Base-by-base conservation (phyloP, 2,888 invertebrate species). In the Phrixothrix hirtus region DNA sequence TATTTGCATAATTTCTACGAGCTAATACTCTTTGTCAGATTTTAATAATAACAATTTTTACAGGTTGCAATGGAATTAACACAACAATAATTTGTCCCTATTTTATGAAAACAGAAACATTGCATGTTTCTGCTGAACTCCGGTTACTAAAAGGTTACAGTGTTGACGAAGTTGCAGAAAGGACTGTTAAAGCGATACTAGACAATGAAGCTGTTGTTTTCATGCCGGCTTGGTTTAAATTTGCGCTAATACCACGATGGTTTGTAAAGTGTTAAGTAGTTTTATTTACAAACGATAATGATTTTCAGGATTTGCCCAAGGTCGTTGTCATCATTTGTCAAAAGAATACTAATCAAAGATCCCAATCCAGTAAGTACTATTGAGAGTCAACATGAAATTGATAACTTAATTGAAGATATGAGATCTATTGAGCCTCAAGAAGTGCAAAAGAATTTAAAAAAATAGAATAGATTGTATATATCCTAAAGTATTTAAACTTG, bases 61-160 rank as follows among this genome's bases (percentile, higher is more conserved):
- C 34, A 60, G 60, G 59, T 15, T 46, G 47, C 27, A 47, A 35
- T 50, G 69, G 73, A 49, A 73, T 87, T 26, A 79, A 86, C 54
- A 90, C 91, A 0, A 93, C 94, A 1, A 84, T 88, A 37, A 86
- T 95, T 60, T 95, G 94, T 71, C 95, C 95, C 1, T 94, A 87
- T 78, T 94, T 89, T 73, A 92, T 95, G 63, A 80, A 84, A 55
- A 79, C 81, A 14, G 95, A 95, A 9, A 94, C 94, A 67, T 94
- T 95, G 93, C 95, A 95, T 72, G 88, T 88, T 52, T 89, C 92
- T 61, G 89, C 90, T 26, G 81, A 86, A 66, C 84, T 90, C 30
- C 83, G 84, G 73, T 78, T 87, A 46, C 10, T 52, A 2, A 83
- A 85, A 37, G 86, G 85, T 42, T 77, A 94, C 69, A 87, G 87